Evolutionary conservation across 1,140 invertebrate species (phyloP).

Genomic region (Leptinotarsa defecta): DNA sequence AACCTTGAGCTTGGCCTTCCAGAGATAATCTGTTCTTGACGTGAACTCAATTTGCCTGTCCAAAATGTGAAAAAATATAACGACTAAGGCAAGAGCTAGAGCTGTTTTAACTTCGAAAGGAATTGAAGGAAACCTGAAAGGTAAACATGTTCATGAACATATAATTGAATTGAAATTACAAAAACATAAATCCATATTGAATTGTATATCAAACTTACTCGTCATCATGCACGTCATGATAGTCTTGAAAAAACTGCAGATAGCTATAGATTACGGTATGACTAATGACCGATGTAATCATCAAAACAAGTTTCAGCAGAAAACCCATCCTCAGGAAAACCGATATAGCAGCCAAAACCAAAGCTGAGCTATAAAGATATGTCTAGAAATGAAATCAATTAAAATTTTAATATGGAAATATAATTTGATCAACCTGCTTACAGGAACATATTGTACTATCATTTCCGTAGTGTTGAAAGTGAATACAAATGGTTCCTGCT

Average conservation of each 20-base stretch:
- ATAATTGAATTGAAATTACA: too few relatives aligned
- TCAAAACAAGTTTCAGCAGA: slow-evolving; percentile 77
- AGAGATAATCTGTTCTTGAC: slow-evolving; percentile 86
- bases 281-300: slow-evolving; percentile 68
- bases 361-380: slow-evolving; percentile 77
- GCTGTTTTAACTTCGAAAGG: slow-evolving; percentile 70
- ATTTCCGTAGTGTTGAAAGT: slow-evolving; percentile 23
- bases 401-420: slow-evolving; percentile 5
- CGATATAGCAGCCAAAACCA: slow-evolving; percentile 78
- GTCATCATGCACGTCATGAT: slow-evolving; percentile 60
- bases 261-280: slow-evolving; percentile 70
- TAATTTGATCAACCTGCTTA: slow-evolving; percentile 45
- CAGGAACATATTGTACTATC: slow-evolving; percentile 56
- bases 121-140: slow-evolving; percentile 67
- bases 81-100: slow-evolving; percentile 65
- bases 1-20: slow-evolving; percentile 88
- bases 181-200: too few relatives aligned
- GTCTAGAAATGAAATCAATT: slow-evolving; percentile 62
- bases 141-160: background rate
- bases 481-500: background rate
- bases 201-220: slow-evolving; percentile 61
- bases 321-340: slow-evolving; percentile 84
- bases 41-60: slow-evolving; percentile 87
- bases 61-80: slow-evolving; percentile 72
- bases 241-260: slow-evolving; percentile 65